These are phyloP conservation scores for Lottia gigantea DNA, from an alignment of 2,888 invertebrate species.

Conservation along the genomic window DNA sequence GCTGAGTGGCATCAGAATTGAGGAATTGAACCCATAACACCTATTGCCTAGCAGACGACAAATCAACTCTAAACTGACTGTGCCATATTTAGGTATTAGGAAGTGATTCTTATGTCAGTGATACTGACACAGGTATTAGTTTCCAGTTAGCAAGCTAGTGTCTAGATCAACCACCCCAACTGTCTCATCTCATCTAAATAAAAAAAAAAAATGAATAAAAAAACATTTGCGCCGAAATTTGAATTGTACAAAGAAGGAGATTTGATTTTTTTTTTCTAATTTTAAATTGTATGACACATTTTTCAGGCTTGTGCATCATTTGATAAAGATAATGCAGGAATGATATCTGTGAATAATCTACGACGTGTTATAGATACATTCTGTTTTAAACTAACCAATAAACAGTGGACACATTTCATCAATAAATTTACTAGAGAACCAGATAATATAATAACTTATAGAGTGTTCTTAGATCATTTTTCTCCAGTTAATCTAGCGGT, in stretches of 20 bases:
- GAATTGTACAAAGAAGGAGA: not conserved
- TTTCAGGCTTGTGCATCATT: constrained; percentile 63
- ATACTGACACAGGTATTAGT: no score
- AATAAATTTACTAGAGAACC: constrained; percentile 38
- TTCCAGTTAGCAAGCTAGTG: no score
- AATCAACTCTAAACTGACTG: no score
- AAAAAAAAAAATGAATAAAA: no score
- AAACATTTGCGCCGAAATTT: no score
- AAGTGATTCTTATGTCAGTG: no score
- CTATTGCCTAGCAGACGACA: no score
- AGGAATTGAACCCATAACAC: no score
- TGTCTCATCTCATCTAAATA: not conserved
- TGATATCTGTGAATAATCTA: constrained; percentile 53
- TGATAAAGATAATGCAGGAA: constrained; percentile 56
- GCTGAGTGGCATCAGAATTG: no score
- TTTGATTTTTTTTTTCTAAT: not conserved
- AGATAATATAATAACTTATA: constrained; percentile 55
- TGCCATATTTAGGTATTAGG: no score
- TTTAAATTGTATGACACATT: no score
- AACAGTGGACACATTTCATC: constrained; percentile 58
- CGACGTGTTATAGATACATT: constrained; percentile 61
- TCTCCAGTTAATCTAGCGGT: constrained; percentile 45
- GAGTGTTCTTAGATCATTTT: constrained; percentile 50
- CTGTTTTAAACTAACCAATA: constrained; percentile 60
- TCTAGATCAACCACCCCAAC: not conserved